A percentile compares a stretch with the other conserved stretches of the same genome.
Conservation (phyloP, 2,113 vertebrate species). For the Periophthalmodon schlosseri region DNA sequence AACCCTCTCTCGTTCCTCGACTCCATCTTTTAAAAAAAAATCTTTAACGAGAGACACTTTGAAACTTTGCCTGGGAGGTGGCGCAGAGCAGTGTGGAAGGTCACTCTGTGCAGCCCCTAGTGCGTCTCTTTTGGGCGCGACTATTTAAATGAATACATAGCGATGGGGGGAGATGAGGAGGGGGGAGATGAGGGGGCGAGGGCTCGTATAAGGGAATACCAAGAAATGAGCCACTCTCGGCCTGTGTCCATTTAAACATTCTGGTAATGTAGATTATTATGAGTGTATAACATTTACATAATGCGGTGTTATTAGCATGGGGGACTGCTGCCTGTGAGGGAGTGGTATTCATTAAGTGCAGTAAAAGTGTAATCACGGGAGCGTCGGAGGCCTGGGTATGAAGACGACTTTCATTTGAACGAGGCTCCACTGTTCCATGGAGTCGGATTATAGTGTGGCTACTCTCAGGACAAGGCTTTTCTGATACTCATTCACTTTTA, state of each 20-base stretch:
- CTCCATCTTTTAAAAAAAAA: slow-evolving; percentile 9
- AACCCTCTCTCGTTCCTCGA: slow-evolving; percentile 8
- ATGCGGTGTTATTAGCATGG: slow-evolving; percentile 2
- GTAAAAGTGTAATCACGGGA: slow-evolving; percentile 8
- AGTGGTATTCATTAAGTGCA: slow-evolving; percentile 11
- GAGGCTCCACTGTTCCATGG: neutral
- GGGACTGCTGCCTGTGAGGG: neutral
- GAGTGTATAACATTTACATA: slow-evolving; percentile 31
- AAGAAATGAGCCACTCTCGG: slow-evolving; percentile 16
- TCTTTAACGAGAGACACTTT: neutral
- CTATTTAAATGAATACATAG: slow-evolving; percentile 59
- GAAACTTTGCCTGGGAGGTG: slow-evolving; percentile 7
- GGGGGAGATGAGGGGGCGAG: too few species aligned
- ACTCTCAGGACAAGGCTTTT: neutral
- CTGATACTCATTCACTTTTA: neutral
- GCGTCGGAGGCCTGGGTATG: slow-evolving; percentile 1
- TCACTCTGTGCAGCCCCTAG: slow-evolving; percentile 34
- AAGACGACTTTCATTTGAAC: neutral
- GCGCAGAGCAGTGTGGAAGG: slow-evolving; percentile 14
- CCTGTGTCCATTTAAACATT: slow-evolving; percentile 23
- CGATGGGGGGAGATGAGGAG: too few species aligned
- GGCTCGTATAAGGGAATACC: slow-evolving; percentile 23
- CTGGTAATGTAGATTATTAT: slow-evolving; percentile 30
- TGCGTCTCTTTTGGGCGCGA: slow-evolving; percentile 29
- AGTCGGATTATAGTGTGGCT: neutral